Percentiles rank a stretch among this genome's conserved stretches.
Conservation (phyloP, 2,113 vertebrate species). For the Silurus meridionalis region DNA sequence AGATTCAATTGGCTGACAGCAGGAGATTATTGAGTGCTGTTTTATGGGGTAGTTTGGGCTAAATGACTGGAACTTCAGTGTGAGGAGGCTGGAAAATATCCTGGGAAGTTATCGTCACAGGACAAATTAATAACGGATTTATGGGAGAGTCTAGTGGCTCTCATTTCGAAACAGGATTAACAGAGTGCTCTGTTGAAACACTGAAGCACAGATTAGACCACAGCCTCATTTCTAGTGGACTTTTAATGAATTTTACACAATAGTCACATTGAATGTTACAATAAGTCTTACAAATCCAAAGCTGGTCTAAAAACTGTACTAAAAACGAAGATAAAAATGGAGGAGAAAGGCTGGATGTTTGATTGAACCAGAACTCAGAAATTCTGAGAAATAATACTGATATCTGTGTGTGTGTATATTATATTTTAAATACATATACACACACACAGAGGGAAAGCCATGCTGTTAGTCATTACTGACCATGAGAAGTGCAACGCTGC, state of each 20-base stretch:
- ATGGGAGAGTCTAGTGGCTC: conserved; percentile 55
- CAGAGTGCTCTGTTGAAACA: conserved; percentile 38
- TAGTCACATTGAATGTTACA: background rate
- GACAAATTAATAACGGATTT: conserved; percentile 64
- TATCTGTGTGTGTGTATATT: too few relatives aligned
- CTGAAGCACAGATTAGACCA: conserved; percentile 39
- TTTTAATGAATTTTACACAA: conserved; percentile 22
- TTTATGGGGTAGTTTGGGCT: conserved; percentile 56
- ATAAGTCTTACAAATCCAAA: background rate
- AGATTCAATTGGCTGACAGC: conserved; percentile 59
- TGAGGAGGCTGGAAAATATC: conserved; percentile 46
- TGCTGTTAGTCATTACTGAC: background rate
- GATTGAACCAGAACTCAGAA: background rate
- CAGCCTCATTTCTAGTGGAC: conserved; percentile 26
- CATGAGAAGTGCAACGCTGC: background rate
- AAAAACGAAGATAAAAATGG: background rate
- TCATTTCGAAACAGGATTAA: conserved; percentile 53
- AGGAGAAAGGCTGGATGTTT: too few relatives aligned
- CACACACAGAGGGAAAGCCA: background rate
- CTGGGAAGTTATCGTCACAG: conserved; percentile 55
- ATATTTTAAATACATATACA: too few relatives aligned
- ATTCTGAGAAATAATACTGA: background rate
- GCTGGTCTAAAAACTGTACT: background rate
- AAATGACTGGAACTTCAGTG: conserved; percentile 56
- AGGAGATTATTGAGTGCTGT: conserved; percentile 55